Conservation (phyloP, 2,888 invertebrate species). For the Thecophora atra region DNA sequence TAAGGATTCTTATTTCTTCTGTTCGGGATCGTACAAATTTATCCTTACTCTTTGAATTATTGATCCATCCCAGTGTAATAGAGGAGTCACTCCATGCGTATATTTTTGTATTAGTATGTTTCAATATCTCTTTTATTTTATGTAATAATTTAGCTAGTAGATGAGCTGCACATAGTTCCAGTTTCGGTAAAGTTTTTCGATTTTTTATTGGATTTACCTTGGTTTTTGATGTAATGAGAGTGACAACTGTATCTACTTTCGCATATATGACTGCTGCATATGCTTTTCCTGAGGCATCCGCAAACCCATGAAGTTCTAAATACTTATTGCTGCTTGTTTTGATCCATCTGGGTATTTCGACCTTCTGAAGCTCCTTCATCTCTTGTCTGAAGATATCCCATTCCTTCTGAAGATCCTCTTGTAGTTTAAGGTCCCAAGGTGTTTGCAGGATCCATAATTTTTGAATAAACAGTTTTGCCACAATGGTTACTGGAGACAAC, state of each 20-base stretch:
- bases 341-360: neutral
- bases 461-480: neutral
- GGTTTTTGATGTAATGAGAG: conserved; percentile 2
- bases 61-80: no score
- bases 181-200: neutral
- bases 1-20: no score
- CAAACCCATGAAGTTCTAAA: neutral
- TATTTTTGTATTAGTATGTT: no score
- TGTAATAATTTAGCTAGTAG: neutral
- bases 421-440: neutral
- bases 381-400: neutral
- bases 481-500: neutral
- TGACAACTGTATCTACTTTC: neutral
- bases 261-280: conserved; percentile 1
- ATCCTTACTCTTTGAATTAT: neutral
- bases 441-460: neutral
- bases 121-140: conserved; percentile 9
- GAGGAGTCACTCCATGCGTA: no score
- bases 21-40: no score
- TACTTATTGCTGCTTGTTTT: neutral
- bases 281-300: neutral
- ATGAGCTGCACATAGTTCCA: conserved; percentile 10
- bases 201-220: conserved; percentile 2
- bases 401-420: neutral
- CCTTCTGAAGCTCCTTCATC: neutral